Conservation (phyloP, 2,888 invertebrate species). For the Leptopilina syphax region DNA sequence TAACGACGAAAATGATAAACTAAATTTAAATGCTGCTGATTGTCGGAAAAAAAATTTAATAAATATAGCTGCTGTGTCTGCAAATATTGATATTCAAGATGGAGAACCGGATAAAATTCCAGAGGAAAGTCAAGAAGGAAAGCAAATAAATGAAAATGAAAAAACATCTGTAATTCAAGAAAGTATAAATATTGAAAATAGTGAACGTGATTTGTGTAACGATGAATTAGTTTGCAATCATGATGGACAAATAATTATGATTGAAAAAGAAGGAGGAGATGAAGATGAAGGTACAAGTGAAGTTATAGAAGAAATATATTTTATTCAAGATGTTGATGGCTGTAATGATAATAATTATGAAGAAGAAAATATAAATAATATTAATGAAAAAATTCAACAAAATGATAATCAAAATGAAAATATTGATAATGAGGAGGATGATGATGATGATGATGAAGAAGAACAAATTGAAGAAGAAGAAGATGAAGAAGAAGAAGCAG, state of each 20-base stretch:
- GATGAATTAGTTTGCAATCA: background rate
- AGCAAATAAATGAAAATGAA: background rate
- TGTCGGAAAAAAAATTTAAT: conserved; percentile 7
- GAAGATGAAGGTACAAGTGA: background rate
- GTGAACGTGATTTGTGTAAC: background rate
- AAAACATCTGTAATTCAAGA: background rate
- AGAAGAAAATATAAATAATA: background rate
- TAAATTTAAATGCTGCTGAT: background rate
- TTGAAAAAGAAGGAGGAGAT: background rate
- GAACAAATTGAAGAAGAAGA: background rate
- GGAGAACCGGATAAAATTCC: background rate
- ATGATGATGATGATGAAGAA: background rate
- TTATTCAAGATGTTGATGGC: conserved; percentile 2
- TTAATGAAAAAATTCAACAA: background rate
- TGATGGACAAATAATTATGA: background rate
- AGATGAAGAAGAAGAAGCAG: background rate
- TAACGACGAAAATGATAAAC: background rate
- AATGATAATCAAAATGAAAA: background rate
- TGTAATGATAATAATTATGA: background rate
- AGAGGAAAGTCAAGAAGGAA: background rate
- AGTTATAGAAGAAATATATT: conserved; percentile 35
- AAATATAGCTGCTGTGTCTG: conserved; percentile 9
- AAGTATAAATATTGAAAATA: conserved; percentile 12
- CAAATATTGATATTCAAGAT: conserved; percentile 22
- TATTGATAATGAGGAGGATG: too few species aligned